Evolutionary conservation across 2,113 vertebrate species (phyloP), one percentile per base, ranked within the genome.

Genomic region (Jacana jacana): DNA sequence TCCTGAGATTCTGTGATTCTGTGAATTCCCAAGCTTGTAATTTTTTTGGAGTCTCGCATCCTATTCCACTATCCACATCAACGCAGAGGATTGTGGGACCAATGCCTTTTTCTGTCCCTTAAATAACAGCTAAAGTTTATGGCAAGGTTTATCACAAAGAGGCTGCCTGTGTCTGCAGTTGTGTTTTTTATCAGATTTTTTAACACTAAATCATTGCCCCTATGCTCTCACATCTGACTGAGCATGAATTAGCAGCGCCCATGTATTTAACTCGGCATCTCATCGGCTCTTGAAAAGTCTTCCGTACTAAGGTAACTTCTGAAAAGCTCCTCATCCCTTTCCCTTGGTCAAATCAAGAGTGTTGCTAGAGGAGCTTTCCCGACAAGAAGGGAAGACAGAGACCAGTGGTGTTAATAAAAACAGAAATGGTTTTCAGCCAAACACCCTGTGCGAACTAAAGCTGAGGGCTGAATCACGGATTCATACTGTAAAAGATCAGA

Each of bases 401-500:
- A 68, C 24, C 55, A 13, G 52, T n/a, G 27, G 35, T 7, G 20
- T 64, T 93, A 83, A 83, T 91, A 83, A 75, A 91, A 94, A 81
- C 69, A 86, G 28, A 95, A 78, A 86, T 54, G 24, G n/a, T 81
- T 90, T 91, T 76, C 83, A 84, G 86, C 61, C 57, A 70, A 84
- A 81, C 77, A 49, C 37, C 0, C 0, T 75, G 69, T 60, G 77
- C 0, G 4, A 88, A 84, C 23, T 40, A 91, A 88, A 93, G 79
- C 48, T 76, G 88, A 81, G 72, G 65, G 40, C 4, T 81, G 88
- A 94, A 89, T 86, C 91, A 58, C 81, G 72, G 83, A 91, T 96
- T 95, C 66, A 23, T 54, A 49, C 40, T 79, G 66, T 72, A 88
- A 92, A 91, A 91, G 91, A 94, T 91, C 91, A 82, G 91, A 95